Conservation (phyloP, 1,140 invertebrate species). For the Aphelinus certus region DNA sequence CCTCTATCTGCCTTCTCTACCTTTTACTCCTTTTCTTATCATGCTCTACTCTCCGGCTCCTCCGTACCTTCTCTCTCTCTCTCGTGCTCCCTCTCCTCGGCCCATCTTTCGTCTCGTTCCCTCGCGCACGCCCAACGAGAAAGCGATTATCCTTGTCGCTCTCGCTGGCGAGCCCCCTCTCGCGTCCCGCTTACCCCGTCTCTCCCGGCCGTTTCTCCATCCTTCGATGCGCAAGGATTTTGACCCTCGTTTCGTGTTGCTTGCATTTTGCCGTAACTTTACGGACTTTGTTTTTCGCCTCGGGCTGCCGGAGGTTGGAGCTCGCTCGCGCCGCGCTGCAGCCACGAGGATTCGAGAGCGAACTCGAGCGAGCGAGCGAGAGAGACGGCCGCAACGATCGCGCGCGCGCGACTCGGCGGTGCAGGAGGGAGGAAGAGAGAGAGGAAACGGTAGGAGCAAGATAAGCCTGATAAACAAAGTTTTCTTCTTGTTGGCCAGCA, state of each 20-base stretch:
- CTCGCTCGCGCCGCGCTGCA: slow-evolving; percentile 10
- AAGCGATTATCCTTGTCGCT: not conserved
- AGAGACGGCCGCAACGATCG: slow-evolving; percentile 14
- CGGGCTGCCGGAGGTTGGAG: slow-evolving; percentile 41
- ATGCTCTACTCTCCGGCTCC: slow-evolving; percentile 28
- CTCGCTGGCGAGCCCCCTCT: too few relatives aligned
- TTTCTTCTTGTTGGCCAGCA: slow-evolving; percentile 40
- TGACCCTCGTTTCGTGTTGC: slow-evolving; percentile 66
- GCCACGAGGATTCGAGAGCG: not conserved
- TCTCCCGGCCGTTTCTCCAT: slow-evolving; percentile 45
- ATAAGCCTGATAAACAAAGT: slow-evolving; percentile 51
- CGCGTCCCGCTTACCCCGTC: slow-evolving; percentile 18
- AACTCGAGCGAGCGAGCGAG: slow-evolving; percentile 32
- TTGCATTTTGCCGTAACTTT: slow-evolving; percentile 64
- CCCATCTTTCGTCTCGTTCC: not conserved
- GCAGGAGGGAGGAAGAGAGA: slow-evolving; percentile 29
- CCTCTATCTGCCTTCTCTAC: slow-evolving; percentile 25
- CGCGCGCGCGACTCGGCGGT: slow-evolving; percentile 24
- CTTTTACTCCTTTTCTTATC: slow-evolving; percentile 36
- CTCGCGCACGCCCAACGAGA: too few relatives aligned
- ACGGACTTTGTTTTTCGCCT: slow-evolving; percentile 64
- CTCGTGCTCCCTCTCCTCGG: slow-evolving; percentile 20
- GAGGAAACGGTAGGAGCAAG: slow-evolving; percentile 41
- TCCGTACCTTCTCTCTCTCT: slow-evolving; percentile 30
- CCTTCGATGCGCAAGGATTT: slow-evolving; percentile 64